Base-by-base conservation (phyloP, 2,888 invertebrate genomes). In the Seira sanloemensis region DNA sequence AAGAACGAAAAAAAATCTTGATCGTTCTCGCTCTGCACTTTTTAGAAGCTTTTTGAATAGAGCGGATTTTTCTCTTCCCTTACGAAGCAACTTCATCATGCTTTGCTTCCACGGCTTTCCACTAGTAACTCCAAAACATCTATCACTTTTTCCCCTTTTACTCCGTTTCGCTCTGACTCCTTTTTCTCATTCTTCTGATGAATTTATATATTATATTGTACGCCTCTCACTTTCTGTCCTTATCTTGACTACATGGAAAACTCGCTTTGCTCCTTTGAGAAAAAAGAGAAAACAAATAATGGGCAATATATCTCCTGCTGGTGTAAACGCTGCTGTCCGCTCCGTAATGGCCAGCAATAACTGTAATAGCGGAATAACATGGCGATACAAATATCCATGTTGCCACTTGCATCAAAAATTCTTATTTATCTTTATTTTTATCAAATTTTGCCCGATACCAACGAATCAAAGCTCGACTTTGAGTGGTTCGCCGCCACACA, bases 1-100 rank as follows among this genome's bases (percentile, higher is more conserved):
- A 25, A 26, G 26, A 26, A 62, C 37, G 54, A 75, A 69, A 69
- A 50, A 72, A 9, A 88, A 88, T 87, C 86, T 87, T 86, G 86
- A 88, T 88, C 87, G 84, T 84, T 88, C 86, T 84, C 84, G 77
- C 77, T 81, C n/a, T n/a, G n/a, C n/a, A 72, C 76, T 80, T 37
- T 65, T 58, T 18, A 62, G 25, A 25, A 58, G 21, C 19, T 71
- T 46, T 71, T 27, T 68, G 58, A 58, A 58, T 58, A 58, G 18
- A 58, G 58, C n/a, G 58, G 58, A 58, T 16, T n/a, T 58, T 58
- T 58, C n/a, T n/a, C n/a, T n/a, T n/a, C n/a, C n/a, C n/a, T n/a
- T n/a, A n/a, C 2, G 58, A 12, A n/a, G 58, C n/a, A 58, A 58
- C 58, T 58, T 58, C 58, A 58, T 58, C 58, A 58, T 58, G 58